A percentile compares a stretch with the other conserved stretches of the same genome.
Conservation (phyloP, 2,797 vertebrate species). For the Gymnothorax reevesii region DNA sequence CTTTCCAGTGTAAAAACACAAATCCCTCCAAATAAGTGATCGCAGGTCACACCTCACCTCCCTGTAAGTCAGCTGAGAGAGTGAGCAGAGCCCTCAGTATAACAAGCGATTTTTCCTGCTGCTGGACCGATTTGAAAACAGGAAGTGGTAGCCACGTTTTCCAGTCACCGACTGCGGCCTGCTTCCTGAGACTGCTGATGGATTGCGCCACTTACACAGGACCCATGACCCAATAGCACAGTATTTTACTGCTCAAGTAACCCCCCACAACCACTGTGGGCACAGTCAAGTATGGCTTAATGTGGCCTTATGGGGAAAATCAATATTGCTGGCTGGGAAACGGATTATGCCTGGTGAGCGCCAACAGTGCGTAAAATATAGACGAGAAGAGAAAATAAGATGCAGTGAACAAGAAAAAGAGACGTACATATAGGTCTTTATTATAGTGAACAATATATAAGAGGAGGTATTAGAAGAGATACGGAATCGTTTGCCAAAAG, state of each 20-base stretch:
- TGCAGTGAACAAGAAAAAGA: not conserved
- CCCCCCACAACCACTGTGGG: slow-evolving; percentile 1
- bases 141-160: slow-evolving; percentile 57
- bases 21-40: not conserved
- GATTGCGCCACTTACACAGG: slow-evolving; percentile 57
- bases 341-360: not conserved
- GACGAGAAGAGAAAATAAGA: not conserved
- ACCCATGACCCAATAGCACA: slow-evolving; percentile 54
- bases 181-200: slow-evolving; percentile 53
- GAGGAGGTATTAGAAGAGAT: not conserved
- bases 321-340: not conserved
- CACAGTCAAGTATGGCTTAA: not conserved
- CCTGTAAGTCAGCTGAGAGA: not conserved
- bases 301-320: not conserved
- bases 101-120: not conserved
- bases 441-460: not conserved
- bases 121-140: slow-evolving; percentile 47
- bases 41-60: not conserved
- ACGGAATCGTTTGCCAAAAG: not conserved
- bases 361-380: not conserved
- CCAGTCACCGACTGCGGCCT: slow-evolving; percentile 39
- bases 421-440: not conserved
- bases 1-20: not conserved
- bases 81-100: not conserved
- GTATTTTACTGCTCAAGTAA: slow-evolving; percentile 2